Percentiles rank a stretch among this genome's conserved stretches.
phyloP scores from a whole-genome alignment of 2,888 invertebrate genomes.

The Tupiocoris notatus region DNA sequence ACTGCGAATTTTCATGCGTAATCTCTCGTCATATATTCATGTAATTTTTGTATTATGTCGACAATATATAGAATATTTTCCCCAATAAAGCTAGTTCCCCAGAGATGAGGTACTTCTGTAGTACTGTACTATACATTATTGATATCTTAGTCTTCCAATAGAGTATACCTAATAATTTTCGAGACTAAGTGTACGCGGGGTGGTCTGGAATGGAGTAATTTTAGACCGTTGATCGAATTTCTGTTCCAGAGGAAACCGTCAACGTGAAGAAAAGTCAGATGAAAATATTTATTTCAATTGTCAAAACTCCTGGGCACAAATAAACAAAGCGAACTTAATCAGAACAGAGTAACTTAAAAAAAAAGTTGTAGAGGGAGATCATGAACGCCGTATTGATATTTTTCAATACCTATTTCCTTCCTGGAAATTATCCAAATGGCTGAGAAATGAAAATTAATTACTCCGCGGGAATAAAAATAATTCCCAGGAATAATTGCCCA shows the following conservation, averaged over 20 bases:
- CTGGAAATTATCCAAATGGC: too few species aligned
- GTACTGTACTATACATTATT: slow-evolving; percentile 50
- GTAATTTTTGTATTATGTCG: slow-evolving; percentile 37
- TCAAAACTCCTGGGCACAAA: too few species aligned
- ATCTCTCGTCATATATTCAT: slow-evolving; percentile 11
- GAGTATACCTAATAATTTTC: slow-evolving; percentile 47
- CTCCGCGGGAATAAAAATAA: too few species aligned
- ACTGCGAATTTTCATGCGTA: slow-evolving; percentile 15
- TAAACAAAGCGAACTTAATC: too few species aligned
- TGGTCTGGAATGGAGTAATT: slow-evolving; percentile 12
- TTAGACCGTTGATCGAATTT: not conserved
- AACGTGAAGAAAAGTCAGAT: not conserved
- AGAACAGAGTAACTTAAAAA: too few species aligned
- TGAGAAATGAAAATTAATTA: too few species aligned
- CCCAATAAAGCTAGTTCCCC: slow-evolving; percentile 49
- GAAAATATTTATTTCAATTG: too few species aligned
- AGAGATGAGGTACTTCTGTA: slow-evolving; percentile 48
- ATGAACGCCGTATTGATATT: too few species aligned
- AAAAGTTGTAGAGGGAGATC: too few species aligned
- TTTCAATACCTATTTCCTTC: too few species aligned
- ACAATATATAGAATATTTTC: slow-evolving; percentile 41
- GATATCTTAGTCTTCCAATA: slow-evolving; percentile 47
- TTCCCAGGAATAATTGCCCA: too few species aligned
- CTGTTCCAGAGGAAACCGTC: not conserved
- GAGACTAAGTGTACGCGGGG: slow-evolving; percentile 36